Conservation (phyloP, 2,113 vertebrate species). For the Otis tarda region DNA sequence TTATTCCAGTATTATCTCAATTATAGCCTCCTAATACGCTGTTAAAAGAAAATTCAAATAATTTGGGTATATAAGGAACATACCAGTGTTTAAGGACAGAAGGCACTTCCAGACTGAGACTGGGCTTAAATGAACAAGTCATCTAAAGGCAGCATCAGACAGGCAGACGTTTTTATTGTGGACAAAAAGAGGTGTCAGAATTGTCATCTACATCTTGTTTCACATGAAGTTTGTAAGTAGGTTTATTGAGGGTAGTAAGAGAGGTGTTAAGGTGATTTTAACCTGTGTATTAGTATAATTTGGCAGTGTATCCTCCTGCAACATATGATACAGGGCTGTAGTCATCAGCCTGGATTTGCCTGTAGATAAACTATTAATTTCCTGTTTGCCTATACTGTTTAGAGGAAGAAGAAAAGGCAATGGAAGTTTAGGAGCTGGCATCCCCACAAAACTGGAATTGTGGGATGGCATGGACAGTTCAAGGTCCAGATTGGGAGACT, state of each 20-base stretch:
- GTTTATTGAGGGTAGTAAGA: background rate
- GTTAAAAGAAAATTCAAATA: background rate
- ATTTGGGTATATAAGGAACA: background rate
- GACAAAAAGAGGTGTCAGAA: background rate
- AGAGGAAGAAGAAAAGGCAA: background rate
- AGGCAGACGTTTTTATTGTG: background rate
- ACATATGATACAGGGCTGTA: background rate
- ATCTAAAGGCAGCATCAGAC: background rate
- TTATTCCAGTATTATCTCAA: background rate
- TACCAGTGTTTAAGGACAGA: fast-evolving
- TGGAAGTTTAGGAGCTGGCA: background rate
- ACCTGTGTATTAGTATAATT: background rate
- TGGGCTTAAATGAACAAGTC: background rate
- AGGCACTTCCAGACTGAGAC: background rate
- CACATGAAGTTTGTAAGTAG: background rate
- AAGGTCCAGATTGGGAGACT: background rate
- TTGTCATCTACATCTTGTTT: background rate
- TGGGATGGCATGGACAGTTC: background rate
- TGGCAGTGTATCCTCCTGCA: background rate
- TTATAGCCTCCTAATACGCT: background rate
- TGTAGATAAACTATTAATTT: background rate
- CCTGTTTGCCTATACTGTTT: background rate
- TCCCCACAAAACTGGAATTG: background rate
- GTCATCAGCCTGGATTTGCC: background rate
- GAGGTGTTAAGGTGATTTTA: background rate